Evolutionary conservation across 53 echinoderm and acorn worm species (phyloP).

Genomic region (Stichopus horrens): DNA sequence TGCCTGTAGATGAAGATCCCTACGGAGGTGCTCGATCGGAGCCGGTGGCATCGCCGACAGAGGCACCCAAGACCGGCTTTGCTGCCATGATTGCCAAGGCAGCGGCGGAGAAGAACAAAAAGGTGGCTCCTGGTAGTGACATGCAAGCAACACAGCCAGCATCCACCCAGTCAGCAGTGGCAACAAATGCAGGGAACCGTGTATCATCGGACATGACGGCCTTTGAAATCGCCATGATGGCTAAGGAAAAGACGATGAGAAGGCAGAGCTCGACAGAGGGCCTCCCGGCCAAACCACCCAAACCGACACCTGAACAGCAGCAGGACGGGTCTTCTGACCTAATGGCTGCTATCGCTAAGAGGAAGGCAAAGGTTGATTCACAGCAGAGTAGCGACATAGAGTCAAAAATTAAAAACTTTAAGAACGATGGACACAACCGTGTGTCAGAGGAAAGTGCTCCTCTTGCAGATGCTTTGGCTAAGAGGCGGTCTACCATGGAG

Average conservation of each 20-base stretch:
- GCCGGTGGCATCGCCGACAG: constrained; percentile 13
- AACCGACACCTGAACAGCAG: not conserved
- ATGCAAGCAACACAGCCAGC: constrained; percentile 10
- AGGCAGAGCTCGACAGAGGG: not conserved
- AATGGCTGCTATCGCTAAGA: constrained; percentile 56
- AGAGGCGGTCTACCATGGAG: constrained; percentile 79
- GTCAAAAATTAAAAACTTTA: constrained; percentile 72
- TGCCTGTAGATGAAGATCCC: not conserved
- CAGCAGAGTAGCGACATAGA: constrained; percentile 69
- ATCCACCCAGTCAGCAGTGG: not conserved
- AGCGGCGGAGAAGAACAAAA: constrained; percentile 63
- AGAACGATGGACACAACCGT: constrained; percentile 54
- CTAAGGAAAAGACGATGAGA: constrained; percentile 58
- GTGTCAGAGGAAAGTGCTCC: constrained; percentile 60
- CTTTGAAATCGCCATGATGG: constrained; percentile 84
- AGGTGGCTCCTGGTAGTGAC: not conserved
- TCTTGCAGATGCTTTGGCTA: constrained; percentile 76
- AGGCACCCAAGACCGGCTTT: constrained; percentile 54
- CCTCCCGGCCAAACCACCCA: not conserved
- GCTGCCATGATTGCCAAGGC: constrained; percentile 79
- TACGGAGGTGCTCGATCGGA: not conserved
- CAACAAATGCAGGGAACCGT: not conserved
- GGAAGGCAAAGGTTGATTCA: constrained; percentile 70
- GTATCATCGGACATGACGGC: constrained; percentile 48
- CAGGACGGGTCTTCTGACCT: not conserved